These are phyloP conservation scores for Standfussiana lucernea DNA, from an alignment of 2,888 invertebrate genomes.

Conservation along the genomic window DNA sequence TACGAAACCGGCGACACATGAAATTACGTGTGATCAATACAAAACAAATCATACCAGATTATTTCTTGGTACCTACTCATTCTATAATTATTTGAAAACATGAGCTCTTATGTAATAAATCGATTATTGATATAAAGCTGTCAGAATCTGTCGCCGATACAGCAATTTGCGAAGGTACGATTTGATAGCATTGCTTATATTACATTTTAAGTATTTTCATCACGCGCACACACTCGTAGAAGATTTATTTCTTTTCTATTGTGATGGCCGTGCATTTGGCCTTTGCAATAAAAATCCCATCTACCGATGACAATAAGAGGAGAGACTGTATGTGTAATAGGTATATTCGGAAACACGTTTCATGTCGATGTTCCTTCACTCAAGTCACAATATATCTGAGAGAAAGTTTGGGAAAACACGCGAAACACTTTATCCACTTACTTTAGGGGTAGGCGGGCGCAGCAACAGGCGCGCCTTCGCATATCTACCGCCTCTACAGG, in stretches of 20 bases:
- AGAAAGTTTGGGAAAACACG: slow-evolving; percentile 62
- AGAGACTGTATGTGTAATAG: slow-evolving; percentile 6
- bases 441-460: slow-evolving; percentile 52
- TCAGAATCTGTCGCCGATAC: slow-evolving; percentile 1
- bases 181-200: slow-evolving; percentile 38
- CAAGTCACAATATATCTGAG: slow-evolving; percentile 25
- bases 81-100: slow-evolving; percentile 19
- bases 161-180: slow-evolving; percentile 26
- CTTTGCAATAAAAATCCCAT: slow-evolving; percentile 63
- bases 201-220: slow-evolving; percentile 35
- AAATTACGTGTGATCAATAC: slow-evolving; percentile 50
- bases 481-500: slow-evolving; percentile 44
- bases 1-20: slow-evolving; percentile 47
- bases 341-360: slow-evolving; percentile 41
- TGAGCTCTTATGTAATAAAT: slow-evolving; percentile 4
- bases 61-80: neutral
- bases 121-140: slow-evolving; percentile 15
- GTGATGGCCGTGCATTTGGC: slow-evolving; percentile 44
- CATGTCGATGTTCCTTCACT: slow-evolving; percentile 10
- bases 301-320: slow-evolving; percentile 55
- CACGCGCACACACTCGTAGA: slow-evolving; percentile 45
- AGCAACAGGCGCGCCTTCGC: slow-evolving; percentile 72
- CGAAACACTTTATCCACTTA: slow-evolving; percentile 68
- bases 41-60: slow-evolving; percentile 42
- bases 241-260: slow-evolving; percentile 60